Evolutionary conservation across 2,888 invertebrate species (phyloP), one percentile per base, ranked within the genome.

Genomic region (Troilus luridus): DNA sequence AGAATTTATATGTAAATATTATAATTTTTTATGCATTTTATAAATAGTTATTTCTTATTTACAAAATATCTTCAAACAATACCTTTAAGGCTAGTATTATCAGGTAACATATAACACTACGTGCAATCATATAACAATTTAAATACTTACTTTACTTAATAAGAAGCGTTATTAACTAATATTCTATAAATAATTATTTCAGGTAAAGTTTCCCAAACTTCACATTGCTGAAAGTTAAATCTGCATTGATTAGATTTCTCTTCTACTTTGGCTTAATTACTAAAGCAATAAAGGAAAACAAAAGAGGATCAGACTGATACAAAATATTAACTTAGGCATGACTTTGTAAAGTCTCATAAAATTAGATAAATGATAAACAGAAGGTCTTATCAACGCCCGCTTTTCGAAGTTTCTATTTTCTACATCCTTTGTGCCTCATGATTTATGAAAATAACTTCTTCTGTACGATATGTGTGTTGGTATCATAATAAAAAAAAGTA

Each of bases 241-340:
- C n/a, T 2, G 67, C 10, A 1, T 67, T 67, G 9, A n/a, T 24
- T 11, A 27, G 72, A 41, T 41, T 77, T 27, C 72, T 17, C 72
- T 41, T 77, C 41, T 77, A 41, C 27, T 77, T 27, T 17, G 17
- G 2, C 17, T 17, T 77, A 77, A 77, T 77, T 17, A 41, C 17
- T 77, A 77, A 77, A 77, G 72, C 41, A 41, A 77, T 77, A 77
- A 77, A 77, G 72, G 72, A 17, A 41, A 77, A 77, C 72, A 77
- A 77, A 77, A 41, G 72, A 24, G 72, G 17, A 3, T 8, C 27
- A 24, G 8, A 7, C 72, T 77, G 72, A 77, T 77, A 77, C 72
- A 77, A 77, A 77, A 77, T 77, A 77, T 41, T 17, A 77, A 41
- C 72, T 77, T 41, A 41, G 72, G 14, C 72, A 19, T 41, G 72